phyloP scores from a whole-genome alignment of 2,113 vertebrate species.

The Pseudorectes ferrugineus region DNA sequence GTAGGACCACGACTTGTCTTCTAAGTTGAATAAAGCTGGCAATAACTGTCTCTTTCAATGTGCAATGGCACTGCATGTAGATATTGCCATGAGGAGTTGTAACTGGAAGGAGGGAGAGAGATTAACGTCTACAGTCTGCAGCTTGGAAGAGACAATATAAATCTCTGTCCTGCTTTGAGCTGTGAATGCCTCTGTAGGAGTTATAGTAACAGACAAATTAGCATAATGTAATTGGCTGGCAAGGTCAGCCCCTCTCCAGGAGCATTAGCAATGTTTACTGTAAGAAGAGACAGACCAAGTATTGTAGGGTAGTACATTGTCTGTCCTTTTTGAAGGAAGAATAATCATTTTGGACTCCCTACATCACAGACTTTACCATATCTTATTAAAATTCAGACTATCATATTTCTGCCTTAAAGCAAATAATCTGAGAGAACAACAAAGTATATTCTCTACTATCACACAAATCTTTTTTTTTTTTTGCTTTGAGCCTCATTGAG shows the following conservation, averaged over 20 bases:
- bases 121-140: conserved; percentile 44
- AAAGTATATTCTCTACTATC: neutral
- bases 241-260: conserved; percentile 62
- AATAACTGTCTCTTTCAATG: conserved; percentile 15
- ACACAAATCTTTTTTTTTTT: neutral
- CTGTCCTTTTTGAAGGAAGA: conserved; percentile 3
- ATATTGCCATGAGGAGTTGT: neutral
- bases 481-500: neutral
- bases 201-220: conserved; percentile 69
- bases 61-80: neutral
- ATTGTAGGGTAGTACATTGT: neutral
- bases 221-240: conserved; percentile 71
- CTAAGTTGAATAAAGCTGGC: neutral
- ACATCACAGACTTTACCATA: neutral
- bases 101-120: conserved; percentile 5
- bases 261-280: conserved; percentile 52
- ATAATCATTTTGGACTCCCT: neutral
- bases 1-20: neutral
- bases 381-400: neutral
- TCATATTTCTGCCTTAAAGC: conserved; percentile 21
- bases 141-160: conserved; percentile 54
- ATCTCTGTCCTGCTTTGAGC: conserved; percentile 52
- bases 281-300: conserved; percentile 46
- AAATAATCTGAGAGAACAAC: neutral
- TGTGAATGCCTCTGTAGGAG: conserved; percentile 58